Percentiles rank a stretch among this genome's conserved stretches.
These are phyloP conservation scores for Forbesichthys agassizii DNA, from an alignment of 2,113 vertebrate genomes.

Conservation along the genomic window DNA sequence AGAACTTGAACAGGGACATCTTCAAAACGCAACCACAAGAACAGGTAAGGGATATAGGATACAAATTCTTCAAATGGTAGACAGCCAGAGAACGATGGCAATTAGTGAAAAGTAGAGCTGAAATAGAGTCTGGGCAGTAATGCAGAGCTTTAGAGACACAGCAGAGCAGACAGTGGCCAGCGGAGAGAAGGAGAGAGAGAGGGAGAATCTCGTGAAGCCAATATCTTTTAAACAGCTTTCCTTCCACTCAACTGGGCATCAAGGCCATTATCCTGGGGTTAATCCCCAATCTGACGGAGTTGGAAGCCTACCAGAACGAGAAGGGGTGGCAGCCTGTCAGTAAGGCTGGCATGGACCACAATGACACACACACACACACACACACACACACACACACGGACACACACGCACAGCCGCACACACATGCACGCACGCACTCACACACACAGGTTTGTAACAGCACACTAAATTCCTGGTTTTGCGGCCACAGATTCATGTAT, in stretches of 20 bases:
- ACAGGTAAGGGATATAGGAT: not conserved
- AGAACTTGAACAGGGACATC: too few relatives aligned
- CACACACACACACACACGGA: constrained; percentile 13
- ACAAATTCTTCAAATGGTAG: not conserved
- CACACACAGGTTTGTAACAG: constrained; percentile 9
- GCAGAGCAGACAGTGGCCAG: constrained; percentile 35
- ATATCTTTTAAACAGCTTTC: constrained; percentile 80
- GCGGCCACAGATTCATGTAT: too few relatives aligned
- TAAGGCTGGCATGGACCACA: constrained; percentile 61
- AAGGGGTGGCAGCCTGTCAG: constrained; percentile 67
- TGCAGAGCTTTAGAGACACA: constrained; percentile 16
- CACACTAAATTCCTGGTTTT: not conserved
- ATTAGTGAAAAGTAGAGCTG: constrained; percentile 23
- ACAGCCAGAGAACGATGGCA: not conserved
- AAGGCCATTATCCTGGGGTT: constrained; percentile 78
- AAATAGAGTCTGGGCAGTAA: constrained; percentile 21
- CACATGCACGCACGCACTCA: constrained; percentile 17
- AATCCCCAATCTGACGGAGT: constrained; percentile 75
- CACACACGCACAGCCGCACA: constrained; percentile 6
- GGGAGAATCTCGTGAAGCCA: constrained; percentile 68
- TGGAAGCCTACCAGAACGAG: constrained; percentile 70
- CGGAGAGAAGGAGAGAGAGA: constrained; percentile 52
- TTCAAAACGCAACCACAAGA: too few relatives aligned
- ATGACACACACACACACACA: constrained; percentile 39
- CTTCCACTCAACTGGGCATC: constrained; percentile 79